phyloP scores from a whole-genome alignment of 2,113 vertebrate species.

The Cyrtonyx montezumae region DNA sequence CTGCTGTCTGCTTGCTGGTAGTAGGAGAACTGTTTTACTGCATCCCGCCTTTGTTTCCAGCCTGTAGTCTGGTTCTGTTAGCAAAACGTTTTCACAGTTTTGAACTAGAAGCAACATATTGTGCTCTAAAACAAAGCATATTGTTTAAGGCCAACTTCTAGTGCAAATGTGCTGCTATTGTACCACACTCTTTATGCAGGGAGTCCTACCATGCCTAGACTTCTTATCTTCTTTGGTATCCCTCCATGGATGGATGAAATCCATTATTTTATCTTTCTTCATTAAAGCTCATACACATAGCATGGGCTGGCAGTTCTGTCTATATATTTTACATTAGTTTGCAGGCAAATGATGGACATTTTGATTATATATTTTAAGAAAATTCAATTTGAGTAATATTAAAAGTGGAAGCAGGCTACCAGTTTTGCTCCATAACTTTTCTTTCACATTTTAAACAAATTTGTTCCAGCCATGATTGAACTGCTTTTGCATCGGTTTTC shows the following conservation, averaged over 20 bases:
- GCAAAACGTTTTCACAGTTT: not conserved
- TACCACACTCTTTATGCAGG: not conserved
- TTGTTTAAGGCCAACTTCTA: not conserved
- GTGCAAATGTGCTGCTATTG: not conserved
- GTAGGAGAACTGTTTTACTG: not conserved
- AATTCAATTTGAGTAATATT: not conserved
- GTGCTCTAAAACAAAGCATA: rapidly evolving
- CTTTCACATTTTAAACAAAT: not conserved
- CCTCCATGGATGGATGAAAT: not conserved
- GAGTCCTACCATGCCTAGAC: not conserved
- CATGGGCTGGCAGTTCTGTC: not conserved
- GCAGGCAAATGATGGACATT: not conserved
- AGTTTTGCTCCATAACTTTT: not conserved
- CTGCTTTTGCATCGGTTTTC: not conserved
- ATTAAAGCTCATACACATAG: not conserved
- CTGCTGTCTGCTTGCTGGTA: not conserved
- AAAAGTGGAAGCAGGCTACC: not conserved
- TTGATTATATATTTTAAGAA: not conserved
- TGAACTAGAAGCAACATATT: not conserved
- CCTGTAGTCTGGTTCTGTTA: not conserved
- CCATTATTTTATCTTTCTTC: not conserved
- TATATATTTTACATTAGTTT: not conserved
- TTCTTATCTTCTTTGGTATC: not conserved
- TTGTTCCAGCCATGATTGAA: not conserved
- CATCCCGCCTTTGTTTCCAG: not conserved